These are phyloP conservation scores for Rhyacophila brunnea DNA, from an alignment of 1,140 invertebrate genomes.

Conservation along the genomic window DNA sequence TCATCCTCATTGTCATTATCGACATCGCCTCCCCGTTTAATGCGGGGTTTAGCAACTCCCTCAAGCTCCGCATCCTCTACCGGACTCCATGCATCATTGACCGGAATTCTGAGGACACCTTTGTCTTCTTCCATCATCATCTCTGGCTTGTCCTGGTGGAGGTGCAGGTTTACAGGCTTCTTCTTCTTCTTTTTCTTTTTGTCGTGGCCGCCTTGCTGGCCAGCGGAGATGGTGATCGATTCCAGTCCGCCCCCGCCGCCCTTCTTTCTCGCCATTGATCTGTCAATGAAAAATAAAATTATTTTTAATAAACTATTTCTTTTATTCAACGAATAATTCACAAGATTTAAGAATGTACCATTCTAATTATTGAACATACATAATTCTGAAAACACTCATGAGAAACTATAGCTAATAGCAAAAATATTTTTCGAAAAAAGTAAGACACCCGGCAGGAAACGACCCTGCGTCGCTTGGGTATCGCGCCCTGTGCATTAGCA, in stretches of 20 bases:
- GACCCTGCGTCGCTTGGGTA: too few species aligned
- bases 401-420: too few species aligned
- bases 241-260: slow-evolving; percentile 20
- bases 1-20: too few species aligned
- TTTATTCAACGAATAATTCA: too few species aligned
- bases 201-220: slow-evolving; percentile 12
- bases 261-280: slow-evolving; percentile 29
- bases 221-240: slow-evolving; percentile 29
- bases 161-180: slow-evolving; percentile 24
- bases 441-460: too few species aligned
- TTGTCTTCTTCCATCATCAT: slow-evolving; percentile 23
- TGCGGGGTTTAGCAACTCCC: slow-evolving; percentile 28
- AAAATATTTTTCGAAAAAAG: too few species aligned
- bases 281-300: slow-evolving; percentile 8
- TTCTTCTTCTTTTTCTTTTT: slow-evolving; percentile 31
- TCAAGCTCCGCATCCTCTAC: slow-evolving; percentile 11
- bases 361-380: too few species aligned
- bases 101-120: slow-evolving; percentile 15
- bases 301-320: slow-evolving; percentile 7
- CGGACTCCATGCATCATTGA: neutral
- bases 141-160: slow-evolving; percentile 11
- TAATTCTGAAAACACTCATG: too few species aligned
- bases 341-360: too few species aligned
- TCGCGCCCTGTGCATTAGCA: too few species aligned
- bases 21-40: slow-evolving; percentile 23